Conservation (phyloP, 2,888 invertebrate species). For the Steromphala cineraria region DNA sequence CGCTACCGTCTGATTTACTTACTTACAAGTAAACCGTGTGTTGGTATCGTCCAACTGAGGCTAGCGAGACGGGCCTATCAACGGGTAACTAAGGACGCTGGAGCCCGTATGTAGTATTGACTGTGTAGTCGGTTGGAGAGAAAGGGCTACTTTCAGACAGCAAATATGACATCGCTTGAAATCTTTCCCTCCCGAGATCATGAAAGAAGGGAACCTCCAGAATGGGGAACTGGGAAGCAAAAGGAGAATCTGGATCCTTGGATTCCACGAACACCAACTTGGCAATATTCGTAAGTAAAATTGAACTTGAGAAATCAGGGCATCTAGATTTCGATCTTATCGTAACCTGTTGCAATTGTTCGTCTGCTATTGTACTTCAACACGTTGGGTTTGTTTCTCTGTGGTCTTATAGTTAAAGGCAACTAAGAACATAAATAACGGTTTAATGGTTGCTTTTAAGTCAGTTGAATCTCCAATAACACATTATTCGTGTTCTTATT, state of each 20-base stretch:
- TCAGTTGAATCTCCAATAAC: too few relatives aligned
- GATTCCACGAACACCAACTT: conserved; percentile 57
- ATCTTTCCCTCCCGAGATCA: conserved; percentile 50
- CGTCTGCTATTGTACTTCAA: too few relatives aligned
- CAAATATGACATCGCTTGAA: conserved; percentile 55
- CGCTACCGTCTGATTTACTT: background rate
- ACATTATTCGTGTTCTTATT: too few relatives aligned
- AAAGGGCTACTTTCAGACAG: background rate
- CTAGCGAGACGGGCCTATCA: background rate
- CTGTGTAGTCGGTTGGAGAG: background rate
- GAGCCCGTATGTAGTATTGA: background rate
- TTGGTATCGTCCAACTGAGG: background rate
- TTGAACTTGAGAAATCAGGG: background rate
- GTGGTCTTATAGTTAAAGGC: too few relatives aligned
- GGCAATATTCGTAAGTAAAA: conserved; percentile 55
- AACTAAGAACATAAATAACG: too few relatives aligned
- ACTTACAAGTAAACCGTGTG: background rate
- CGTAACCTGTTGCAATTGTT: background rate
- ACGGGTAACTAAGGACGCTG: background rate
- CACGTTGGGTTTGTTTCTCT: too few relatives aligned
- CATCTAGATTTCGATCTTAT: background rate
- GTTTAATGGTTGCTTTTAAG: too few relatives aligned
- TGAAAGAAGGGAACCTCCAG: conserved; percentile 45
- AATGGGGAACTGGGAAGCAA: conserved; percentile 60
- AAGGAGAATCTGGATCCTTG: conserved; percentile 56